These are phyloP conservation scores for Drosophila chauvacae DNA, from an alignment of 1,140 invertebrate species.

Conservation along the genomic window DNA sequence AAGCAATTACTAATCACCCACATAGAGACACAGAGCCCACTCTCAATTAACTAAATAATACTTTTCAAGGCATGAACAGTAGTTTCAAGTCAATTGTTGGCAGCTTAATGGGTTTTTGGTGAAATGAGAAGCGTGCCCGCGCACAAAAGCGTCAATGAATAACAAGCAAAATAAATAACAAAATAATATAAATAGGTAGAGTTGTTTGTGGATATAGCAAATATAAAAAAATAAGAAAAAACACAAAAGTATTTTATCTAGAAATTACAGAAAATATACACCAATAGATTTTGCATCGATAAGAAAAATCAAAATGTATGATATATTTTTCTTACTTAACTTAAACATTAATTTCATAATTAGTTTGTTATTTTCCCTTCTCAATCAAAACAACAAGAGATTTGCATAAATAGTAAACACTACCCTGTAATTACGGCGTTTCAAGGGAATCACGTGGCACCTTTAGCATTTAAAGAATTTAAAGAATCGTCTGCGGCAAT, in stretches of 20 bases:
- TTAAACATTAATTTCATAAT: neutral
- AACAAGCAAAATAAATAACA: neutral
- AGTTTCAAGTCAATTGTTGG: conserved; percentile 1
- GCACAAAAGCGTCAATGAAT: conserved; percentile 9
- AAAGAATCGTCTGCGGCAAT: conserved; percentile 15
- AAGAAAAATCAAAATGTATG: too few relatives aligned
- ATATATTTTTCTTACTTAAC: too few relatives aligned
- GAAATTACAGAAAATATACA: too few relatives aligned
- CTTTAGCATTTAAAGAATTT: conserved; percentile 1
- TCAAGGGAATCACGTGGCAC: conserved; percentile 29
- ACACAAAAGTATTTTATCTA: too few relatives aligned
- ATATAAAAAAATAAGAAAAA: too few relatives aligned
- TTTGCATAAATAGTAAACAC: conserved; percentile 2
- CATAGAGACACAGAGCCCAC: conserved; percentile 1
- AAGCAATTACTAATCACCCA: conserved; percentile 13
- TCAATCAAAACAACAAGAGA: neutral
- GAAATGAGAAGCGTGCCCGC: conserved; percentile 25
- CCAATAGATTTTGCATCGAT: too few relatives aligned
- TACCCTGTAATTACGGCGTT: conserved; percentile 5
- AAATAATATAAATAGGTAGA: neutral
- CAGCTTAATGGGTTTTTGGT: conserved; percentile 13
- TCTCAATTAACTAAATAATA: conserved; percentile 25
- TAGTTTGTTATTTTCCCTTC: neutral
- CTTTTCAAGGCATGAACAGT: neutral
- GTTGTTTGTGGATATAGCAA: too few relatives aligned